A percentile compares a stretch with the other conserved stretches of the same genome.
phyloP scores from a whole-genome alignment of 2,113 vertebrate species.

The Tyto alba region DNA sequence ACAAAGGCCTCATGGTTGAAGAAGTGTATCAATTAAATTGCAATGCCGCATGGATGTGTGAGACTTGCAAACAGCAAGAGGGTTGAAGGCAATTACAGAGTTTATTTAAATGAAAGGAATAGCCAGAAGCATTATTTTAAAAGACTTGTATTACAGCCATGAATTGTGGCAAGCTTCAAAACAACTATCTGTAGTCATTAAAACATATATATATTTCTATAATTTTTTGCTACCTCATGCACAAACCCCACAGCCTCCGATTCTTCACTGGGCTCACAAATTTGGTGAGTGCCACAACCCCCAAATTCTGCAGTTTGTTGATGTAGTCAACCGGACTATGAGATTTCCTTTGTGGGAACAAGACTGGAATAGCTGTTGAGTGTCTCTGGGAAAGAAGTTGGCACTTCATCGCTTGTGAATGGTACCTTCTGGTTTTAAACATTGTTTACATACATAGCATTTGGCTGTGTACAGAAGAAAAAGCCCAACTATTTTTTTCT shows the following conservation, averaged over 20 bases:
- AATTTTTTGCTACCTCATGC: conserved; percentile 24
- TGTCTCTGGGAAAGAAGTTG: background rate
- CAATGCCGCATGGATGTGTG: background rate
- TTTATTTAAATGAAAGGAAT: background rate
- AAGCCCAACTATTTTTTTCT: background rate
- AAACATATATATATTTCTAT: background rate
- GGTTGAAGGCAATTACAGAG: background rate
- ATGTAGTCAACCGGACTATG: background rate
- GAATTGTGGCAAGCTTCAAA: background rate
- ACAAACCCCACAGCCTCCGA: background rate
- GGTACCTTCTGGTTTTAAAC: background rate
- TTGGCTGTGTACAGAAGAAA: background rate
- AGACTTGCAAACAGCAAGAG: background rate
- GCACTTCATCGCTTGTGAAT: background rate
- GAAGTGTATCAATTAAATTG: background rate
- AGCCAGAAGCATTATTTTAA: background rate
- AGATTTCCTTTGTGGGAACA: background rate
- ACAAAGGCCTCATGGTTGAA: conserved; percentile 21
- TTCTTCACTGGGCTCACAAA: background rate
- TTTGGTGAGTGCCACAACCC: background rate
- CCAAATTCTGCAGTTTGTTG: background rate
- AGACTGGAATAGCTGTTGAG: background rate
- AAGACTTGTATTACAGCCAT: background rate
- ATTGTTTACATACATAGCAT: background rate
- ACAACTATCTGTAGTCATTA: background rate